Base-by-base conservation (phyloP, 64 coral and sea anemone genomes). In the Actinia equina region DNA sequence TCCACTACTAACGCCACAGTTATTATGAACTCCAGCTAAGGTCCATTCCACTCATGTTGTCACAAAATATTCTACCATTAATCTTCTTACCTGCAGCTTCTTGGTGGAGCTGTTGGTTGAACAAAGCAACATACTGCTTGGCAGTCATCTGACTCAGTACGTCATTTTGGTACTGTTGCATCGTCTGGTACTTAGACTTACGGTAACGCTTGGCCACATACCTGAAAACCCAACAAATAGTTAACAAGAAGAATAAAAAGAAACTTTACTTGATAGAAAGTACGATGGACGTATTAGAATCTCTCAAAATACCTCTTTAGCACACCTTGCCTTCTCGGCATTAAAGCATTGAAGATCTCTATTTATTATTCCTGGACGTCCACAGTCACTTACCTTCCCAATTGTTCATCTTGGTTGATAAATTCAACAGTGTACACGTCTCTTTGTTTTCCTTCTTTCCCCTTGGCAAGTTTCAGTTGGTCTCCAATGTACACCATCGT, bases 101-200 rank as follows among this genome's bases (percentile, higher is more conserved):
- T 51, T 83, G 71, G 59, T 88, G 90, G 4, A 98, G 57, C 55
- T 95, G 46, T 42, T 95, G 90, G 77, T 98, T 98, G 70, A 98
- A 98, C 41, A 86, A 65, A 10, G 77, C 88, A 7, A 92, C 96
- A 46, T 98, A 98, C 59, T 94, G 83, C 63, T 93, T 93, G 85
- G 96, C 96, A 46, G 93, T 98, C 96, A 98, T 98, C 88, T 98
- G 96, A 82, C 96, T 95, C n/a, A 92, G 78, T 13, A 98, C 87
- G 52, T 98, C 96, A 25, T 95, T 89, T 46, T 88, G 77, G 45
- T 98, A 98, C 44, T 98, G 96, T 54, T 95, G 60, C 0, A 85
- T 37, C 17, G 43, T 59, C 49, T 79, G 84, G 16, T 80, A 6
- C 52, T 37, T 37, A 37, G 30, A 37, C 30, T 88, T 88, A 22